Base-by-base conservation (phyloP, 2,888 invertebrate species). In the Aphodius sticticus region DNA sequence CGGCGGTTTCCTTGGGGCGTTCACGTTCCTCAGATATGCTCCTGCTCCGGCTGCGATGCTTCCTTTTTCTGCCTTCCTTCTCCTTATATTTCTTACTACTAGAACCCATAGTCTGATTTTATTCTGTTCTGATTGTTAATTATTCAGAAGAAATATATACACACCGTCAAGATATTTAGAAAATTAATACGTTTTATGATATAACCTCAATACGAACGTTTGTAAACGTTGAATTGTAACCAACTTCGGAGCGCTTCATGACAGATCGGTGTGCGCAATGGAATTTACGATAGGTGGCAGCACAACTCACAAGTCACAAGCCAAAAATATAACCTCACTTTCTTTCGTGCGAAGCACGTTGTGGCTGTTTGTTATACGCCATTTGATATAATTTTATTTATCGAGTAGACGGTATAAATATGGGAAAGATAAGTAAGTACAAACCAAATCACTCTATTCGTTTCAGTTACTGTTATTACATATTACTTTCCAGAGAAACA, bases 31-130 rank as follows among this genome's bases (percentile, higher is more conserved):
- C 86, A 0, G 91, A 90, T 70, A 92, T 92, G 38, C 92, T 91
- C 26, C 93, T 92, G 81, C 90, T 89, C 70, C 93, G 90, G 83
- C 91, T 91, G 75, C 92, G 91, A 88, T 94, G 94, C 86, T 93
- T 93, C 87, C 93, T 92, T 89, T 94, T 95, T 87, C 93, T 93
- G 3, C 91, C 92, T 74, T 91, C 90, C 70, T 89, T 89, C 87
- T 94, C 94, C 85, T 90, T 89, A 88, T 93, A 93, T 86, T 94
- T 94, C 86, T 94, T 93, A 88, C 93, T 94, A 86, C 90, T 91
- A 26, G 94, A 94, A 84, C 94, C 94, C 94, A 94, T 94, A 84
- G 79, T 80, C 82, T 72, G 35, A 26, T 69, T 69, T 78, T 16
- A 77, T 53, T 9, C 53, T 53, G 53, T 53, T 5, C 53, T 53